phyloP scores from a whole-genome alignment of 1,140 invertebrate genomes.

The Eubasilissa regina region DNA sequence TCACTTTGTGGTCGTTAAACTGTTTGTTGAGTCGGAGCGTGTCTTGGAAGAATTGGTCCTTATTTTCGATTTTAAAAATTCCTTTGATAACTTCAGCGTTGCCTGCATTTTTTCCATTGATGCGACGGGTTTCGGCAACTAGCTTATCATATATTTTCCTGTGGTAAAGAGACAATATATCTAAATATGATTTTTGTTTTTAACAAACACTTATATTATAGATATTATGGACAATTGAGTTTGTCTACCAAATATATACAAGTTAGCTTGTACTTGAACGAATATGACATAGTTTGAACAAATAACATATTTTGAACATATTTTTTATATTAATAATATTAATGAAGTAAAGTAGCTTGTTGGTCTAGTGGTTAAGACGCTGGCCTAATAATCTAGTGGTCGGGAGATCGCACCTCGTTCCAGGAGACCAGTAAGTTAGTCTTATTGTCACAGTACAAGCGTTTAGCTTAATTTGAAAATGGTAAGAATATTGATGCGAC shows the following conservation, averaged over 20 bases:
- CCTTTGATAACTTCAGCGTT: slow-evolving; percentile 55
- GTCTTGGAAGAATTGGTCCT: slow-evolving; percentile 58
- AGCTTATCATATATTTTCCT: slow-evolving; percentile 58
- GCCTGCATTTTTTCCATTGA: slow-evolving; percentile 43
- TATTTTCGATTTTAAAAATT: slow-evolving; percentile 53
- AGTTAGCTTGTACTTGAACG: background rate
- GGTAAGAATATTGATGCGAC: no score
- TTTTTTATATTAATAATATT: no score
- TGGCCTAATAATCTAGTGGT: no score
- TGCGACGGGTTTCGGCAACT: slow-evolving; percentile 54
- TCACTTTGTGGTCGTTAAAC: slow-evolving; percentile 53
- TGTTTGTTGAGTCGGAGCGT: slow-evolving; percentile 56
- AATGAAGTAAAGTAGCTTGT: no score
- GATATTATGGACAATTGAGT: no score
- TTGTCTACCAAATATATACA: background rate
- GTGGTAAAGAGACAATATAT: background rate
- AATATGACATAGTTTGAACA: no score
- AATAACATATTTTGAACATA: no score
- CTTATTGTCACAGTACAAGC: no score
- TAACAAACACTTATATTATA: background rate
- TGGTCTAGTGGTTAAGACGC: no score
- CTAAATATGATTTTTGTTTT: background rate
- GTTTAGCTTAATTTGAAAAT: no score
- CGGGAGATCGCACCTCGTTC: no score
- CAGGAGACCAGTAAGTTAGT: no score